A percentile compares a stretch with the other conserved stretches of the same genome.
phyloP scores from a whole-genome alignment of 1,140 invertebrate genomes.

The Helicoverpa armigera region DNA sequence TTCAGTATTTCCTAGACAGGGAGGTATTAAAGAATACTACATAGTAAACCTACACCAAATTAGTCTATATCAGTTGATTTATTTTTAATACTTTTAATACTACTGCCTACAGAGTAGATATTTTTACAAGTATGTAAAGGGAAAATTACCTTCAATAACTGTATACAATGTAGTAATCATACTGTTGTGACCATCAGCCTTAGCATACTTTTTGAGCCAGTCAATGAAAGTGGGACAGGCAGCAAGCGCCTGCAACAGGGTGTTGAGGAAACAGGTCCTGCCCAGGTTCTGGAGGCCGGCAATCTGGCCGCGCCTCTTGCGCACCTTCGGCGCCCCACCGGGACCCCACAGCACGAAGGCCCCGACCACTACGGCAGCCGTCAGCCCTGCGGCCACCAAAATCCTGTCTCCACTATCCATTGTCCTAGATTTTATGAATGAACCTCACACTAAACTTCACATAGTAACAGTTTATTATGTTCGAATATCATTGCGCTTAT shows the following conservation, averaged over 20 bases:
- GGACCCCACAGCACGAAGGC: conserved; percentile 94
- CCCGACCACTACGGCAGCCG: conserved; percentile 91
- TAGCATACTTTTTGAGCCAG: conserved; percentile 91
- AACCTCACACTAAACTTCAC: conserved; percentile 52
- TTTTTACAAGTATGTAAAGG: conserved; percentile 44
- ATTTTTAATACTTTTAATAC: too few species aligned
- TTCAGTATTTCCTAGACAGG: too few species aligned
- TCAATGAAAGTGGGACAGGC: conserved; percentile 93
- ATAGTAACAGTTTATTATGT: conserved; percentile 55
- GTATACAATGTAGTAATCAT: conserved; percentile 89
- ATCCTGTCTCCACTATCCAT: conserved; percentile 90
- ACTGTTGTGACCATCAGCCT: conserved; percentile 87
- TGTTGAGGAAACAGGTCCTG: conserved; percentile 95
- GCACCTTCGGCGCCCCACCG: conserved; percentile 85
- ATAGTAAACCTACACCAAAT: too few species aligned
- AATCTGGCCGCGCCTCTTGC: conserved; percentile 89
- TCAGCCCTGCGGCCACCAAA: conserved; percentile 90
- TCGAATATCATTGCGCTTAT: conserved; percentile 16
- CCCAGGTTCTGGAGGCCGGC: conserved; percentile 94
- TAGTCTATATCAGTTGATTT: too few species aligned
- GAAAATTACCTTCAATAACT: conserved; percentile 88
- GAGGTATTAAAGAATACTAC: too few species aligned
- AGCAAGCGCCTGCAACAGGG: conserved; percentile 93
- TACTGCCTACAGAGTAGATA: too few species aligned
- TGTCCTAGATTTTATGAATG: conserved; percentile 50